These are phyloP conservation scores for Protaetia brevitarsis DNA, from an alignment of 1,140 invertebrate species.

Conservation along the genomic window DNA sequence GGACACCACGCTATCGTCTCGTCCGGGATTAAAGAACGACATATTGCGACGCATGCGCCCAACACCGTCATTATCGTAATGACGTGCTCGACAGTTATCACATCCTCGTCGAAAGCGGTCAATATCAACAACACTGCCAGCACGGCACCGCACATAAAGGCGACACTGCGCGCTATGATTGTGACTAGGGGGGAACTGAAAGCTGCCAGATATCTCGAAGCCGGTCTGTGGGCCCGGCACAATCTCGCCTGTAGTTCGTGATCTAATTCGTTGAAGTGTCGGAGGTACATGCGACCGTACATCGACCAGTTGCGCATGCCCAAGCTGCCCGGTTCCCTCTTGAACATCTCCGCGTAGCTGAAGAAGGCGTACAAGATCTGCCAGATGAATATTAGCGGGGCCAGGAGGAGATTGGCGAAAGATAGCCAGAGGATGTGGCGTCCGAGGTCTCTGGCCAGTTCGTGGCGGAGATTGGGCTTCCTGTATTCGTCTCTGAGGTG, in stretches of 20 bases:
- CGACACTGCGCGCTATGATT: constrained; percentile 72
- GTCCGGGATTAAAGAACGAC: constrained; percentile 71
- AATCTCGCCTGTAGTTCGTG: constrained; percentile 91
- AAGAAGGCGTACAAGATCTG: constrained; percentile 94
- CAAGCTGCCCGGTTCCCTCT: constrained; percentile 85
- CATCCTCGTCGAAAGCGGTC: constrained; percentile 92
- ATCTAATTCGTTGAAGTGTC: constrained; percentile 98
- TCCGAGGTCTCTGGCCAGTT: constrained; percentile 74
- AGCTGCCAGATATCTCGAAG: constrained; percentile 85
- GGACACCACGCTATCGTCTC: constrained; percentile 83
- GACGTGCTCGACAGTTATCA: constrained; percentile 89
- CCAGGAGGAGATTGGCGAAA: constrained; percentile 78
- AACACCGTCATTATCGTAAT: constrained; percentile 79
- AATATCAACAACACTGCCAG: constrained; percentile 77
- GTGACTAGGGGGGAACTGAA: constrained; percentile 79
- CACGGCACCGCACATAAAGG: constrained; percentile 82
- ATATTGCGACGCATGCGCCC: constrained; percentile 66
- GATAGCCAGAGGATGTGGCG: constrained; percentile 77
- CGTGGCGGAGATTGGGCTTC: constrained; percentile 72
- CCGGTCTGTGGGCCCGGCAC: constrained; percentile 86
- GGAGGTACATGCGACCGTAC: constrained; percentile 82
- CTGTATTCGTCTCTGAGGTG: constrained; percentile 92
- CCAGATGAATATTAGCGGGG: constrained; percentile 89
- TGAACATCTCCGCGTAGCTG: constrained; percentile 90
- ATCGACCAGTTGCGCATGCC: constrained; percentile 87